Base-by-base conservation (phyloP, 1,140 invertebrate species). In the Drosophila mauritiana region DNA sequence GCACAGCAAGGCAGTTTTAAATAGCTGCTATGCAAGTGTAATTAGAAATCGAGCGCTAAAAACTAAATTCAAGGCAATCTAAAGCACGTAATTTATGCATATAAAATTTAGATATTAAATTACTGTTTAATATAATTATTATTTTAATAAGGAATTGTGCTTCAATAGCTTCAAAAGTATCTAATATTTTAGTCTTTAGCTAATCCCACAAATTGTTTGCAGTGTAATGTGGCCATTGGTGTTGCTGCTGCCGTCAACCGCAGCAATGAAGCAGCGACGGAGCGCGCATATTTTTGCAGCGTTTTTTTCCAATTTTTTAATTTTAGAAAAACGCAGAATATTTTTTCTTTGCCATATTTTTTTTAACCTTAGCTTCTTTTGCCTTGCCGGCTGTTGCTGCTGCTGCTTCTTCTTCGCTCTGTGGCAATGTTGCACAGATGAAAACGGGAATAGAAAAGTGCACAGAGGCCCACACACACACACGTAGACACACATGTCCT, bases 241-340 rank as follows among this genome's bases (percentile, higher is more conserved):
- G 63, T 42, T 57, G 67, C 49, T 25, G 54, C 48, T 48, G 72
- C 40, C 57, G 62, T 45, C 61, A 59, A 67, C 72, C 72, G 72
- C 73, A 74, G 69, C 72, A 74, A 70, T 55, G 64, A 48, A 70
- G 72, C 73, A 75, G 74, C 74, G 49, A 78, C 74, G 73, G 40
- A 55, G 49, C 49, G 51, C 64, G 74, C 74, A 77, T 77, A 77
- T 77, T 78, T 75, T 61, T 77, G 36, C 55, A 61, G 52, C 39
- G 46, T 46, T 15, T 45, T 56, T 43, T 69, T 55, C 69, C 2
- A 11, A 20, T 45, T 77, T 77, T 77, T 78, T 77, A 77, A 77
- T 77, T 77, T 77, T 68, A 76, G 65, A 77, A 77, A 76, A 78
- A 77, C 75, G 49, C 75, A 78, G 63, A 68, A 54, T n/a, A 55